Conservation (phyloP, 2,888 invertebrate species). For the Zelleria hepariella region DNA sequence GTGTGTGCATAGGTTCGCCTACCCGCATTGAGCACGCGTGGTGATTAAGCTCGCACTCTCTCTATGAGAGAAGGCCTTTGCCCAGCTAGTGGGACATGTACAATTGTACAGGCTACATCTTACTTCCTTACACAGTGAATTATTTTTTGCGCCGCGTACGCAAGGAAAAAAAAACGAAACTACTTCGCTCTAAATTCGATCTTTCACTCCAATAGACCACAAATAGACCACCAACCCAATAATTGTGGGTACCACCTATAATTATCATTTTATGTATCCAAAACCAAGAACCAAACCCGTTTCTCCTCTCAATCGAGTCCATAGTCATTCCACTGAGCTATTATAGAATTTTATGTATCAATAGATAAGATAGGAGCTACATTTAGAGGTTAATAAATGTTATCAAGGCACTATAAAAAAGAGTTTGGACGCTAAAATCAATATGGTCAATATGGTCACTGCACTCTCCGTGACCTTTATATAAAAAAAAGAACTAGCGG, state of each 20-base stretch:
- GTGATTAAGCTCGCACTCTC: too few relatives aligned
- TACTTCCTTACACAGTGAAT: too few relatives aligned
- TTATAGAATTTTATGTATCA: background rate
- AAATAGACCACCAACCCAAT: background rate
- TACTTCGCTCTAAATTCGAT: background rate
- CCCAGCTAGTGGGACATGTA: too few relatives aligned
- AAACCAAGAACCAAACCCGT: background rate
- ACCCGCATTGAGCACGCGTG: too few relatives aligned
- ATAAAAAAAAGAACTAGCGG: background rate
- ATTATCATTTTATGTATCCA: background rate
- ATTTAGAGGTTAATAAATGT: background rate
- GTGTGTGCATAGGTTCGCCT: too few relatives aligned
- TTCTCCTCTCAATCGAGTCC: background rate
- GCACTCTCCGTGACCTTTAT: background rate
- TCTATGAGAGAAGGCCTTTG: too few relatives aligned
- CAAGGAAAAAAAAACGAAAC: background rate
- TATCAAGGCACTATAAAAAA: background rate
- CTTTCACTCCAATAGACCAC: background rate
- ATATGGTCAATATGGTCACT: background rate
- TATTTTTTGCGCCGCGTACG: too few relatives aligned
- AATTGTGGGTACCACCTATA: background rate
- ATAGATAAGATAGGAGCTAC: background rate
- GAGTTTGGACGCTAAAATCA: background rate
- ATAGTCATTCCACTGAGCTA: background rate
- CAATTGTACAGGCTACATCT: too few relatives aligned